A percentile compares a stretch with the other conserved stretches of the same genome.
Evolutionary conservation across 92 coral and sea anemone species (phyloP).

Genomic region (Actinostola sp.): DNA sequence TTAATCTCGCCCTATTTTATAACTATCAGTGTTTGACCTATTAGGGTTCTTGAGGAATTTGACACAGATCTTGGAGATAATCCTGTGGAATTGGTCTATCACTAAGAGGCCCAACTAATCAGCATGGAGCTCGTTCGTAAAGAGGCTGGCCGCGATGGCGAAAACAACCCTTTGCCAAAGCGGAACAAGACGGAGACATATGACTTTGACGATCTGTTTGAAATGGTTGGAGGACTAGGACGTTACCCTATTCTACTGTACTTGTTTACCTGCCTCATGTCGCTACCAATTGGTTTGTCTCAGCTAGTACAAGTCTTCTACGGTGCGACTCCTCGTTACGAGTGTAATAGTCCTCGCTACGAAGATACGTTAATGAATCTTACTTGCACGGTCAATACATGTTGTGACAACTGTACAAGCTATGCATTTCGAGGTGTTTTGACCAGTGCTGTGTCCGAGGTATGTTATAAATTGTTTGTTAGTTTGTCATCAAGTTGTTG

Average conservation of each 20-base stretch:
- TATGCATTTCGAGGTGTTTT: constrained; percentile 57
- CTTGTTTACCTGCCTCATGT: constrained; percentile 72
- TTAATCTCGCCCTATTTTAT: too few relatives aligned
- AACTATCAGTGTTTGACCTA: too few relatives aligned
- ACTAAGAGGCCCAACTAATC: too few relatives aligned
- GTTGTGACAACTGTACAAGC: constrained; percentile 63
- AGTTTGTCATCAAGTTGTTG: too few relatives aligned
- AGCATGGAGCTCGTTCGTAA: too few relatives aligned
- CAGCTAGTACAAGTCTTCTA: constrained; percentile 78
- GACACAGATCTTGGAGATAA: too few relatives aligned
- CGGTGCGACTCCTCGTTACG: constrained; percentile 67
- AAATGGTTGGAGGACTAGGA: constrained; percentile 78
- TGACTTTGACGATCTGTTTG: constrained; percentile 72
- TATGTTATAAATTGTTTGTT: not conserved
- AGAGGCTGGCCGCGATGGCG: constrained; percentile 3
- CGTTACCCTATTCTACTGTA: constrained; percentile 67
- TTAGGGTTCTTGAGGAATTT: too few relatives aligned
- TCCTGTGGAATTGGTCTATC: too few relatives aligned
- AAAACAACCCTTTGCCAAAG: constrained; percentile 9
- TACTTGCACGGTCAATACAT: constrained; percentile 47
- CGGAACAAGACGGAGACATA: constrained; percentile 18
- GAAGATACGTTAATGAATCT: constrained; percentile 2
- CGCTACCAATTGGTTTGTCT: constrained; percentile 71
- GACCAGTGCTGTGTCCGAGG: constrained; percentile 87
- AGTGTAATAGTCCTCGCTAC: constrained; percentile 18